Base-by-base conservation (phyloP, 2,113 vertebrate genomes). In the Callocephalon fimbriatum region DNA sequence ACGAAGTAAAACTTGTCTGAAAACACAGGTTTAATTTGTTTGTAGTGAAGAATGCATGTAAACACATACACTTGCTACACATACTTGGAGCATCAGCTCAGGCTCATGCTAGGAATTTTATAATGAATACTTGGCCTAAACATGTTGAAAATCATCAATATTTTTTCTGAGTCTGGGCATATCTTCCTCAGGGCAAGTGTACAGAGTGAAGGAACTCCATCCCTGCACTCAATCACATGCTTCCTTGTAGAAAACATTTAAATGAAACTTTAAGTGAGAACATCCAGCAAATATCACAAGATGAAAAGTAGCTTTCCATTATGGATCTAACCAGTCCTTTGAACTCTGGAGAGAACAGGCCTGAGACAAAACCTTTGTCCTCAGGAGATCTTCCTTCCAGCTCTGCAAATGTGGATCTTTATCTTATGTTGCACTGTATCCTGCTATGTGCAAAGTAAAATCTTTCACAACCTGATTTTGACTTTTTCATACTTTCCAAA, bases 401-500 rank as follows among this genome's bases (percentile, higher is more conserved):
- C 68, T 85, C 44, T 44, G 75, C 47, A 53, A 32, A 59, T 6
- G 5, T 8, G 32, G 21, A 77, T 10, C 22, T 90, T 42, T 68
- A 21, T 31, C 32, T 47, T 73, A 2, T 21, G 17, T n/a, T 67
- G 35, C 77, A 27, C 19, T 88, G 7, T 15, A 48, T 71, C 56
- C 59, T 40, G 12, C 23, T n/a, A 14, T 3, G 5, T 26, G 58
- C 61, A 89, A 88, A 68, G 35, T 51, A 54, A 88, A 88, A 78
- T 40, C 12, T 71, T 86, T 37, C 65, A 37, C 15, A 44, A 70
- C 21, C 15, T 54, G 35, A 79, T 53, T 73, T 63, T 73, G 5
- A 45, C 17, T 59, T 66, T 89, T 90, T 53, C 32, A 22, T 23
- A 21, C 12, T 88, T 94, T 80, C 42, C 47, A 83, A 72, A 85